Evolutionary conservation across 2,888 invertebrate species (phyloP), one percentile per base, ranked within the genome.

Genomic region (Dicycla oo): DNA sequence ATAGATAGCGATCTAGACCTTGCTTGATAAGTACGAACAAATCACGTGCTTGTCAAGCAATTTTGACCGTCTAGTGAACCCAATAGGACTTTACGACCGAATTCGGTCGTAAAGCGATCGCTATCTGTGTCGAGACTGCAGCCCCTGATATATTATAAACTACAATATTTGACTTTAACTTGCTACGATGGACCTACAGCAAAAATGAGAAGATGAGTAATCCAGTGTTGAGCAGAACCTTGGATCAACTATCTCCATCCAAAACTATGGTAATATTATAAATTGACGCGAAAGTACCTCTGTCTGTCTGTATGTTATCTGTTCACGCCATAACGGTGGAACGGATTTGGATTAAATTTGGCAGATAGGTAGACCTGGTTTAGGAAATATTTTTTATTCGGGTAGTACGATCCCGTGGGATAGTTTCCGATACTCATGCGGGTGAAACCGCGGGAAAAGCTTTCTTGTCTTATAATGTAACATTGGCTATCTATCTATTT

Each of bases 101-200:
- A n/a, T n/a, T n/a, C n/a, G n/a, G n/a, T n/a, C n/a, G n/a, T n/a
- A n/a, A n/a, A n/a, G n/a, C n/a, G n/a, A n/a, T n/a, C n/a, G n/a
- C n/a, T n/a, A n/a, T n/a, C n/a, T n/a, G n/a, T n/a, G n/a, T n/a
- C n/a, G n/a, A n/a, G n/a, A n/a, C n/a, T n/a, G n/a, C n/a, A n/a
- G n/a, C n/a, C n/a, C n/a, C n/a, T 73, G 73, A 20, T 30, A 38
- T 18, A 30, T 56, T 10, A 40, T 40, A 40, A 73, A 72, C 38
- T 57, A 3, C 40, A 72, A 8, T 15, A 43, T 34, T 58, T 58
- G 3, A 67, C 15, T 67, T 23, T 38, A 10, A 67, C 20, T 66
- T 34, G 7, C 30, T 6, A 11, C 20, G 51, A 11, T 30, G 20
- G 51, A 45, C 5, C 23, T 45, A 3, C 64, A 65, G 66, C 10